Conservation (phyloP, 2,113 vertebrate genomes). For the Sprattus sprattus region DNA sequence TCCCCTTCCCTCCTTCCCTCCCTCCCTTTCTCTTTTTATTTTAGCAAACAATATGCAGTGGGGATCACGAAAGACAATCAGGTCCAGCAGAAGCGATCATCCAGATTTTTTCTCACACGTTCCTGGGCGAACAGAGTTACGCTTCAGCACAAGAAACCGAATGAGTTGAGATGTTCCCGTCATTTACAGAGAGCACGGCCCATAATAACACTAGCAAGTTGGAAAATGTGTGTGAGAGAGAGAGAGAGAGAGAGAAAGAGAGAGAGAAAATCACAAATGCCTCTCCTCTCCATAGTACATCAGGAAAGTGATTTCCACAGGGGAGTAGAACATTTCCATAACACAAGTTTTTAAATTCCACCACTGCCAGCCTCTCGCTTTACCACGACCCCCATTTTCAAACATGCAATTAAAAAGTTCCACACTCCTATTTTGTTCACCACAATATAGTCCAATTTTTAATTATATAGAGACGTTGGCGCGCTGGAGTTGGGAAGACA, state of each 20-base stretch:
- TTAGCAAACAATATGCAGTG: not conserved
- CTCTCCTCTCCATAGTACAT: not conserved
- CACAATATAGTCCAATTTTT: not conserved
- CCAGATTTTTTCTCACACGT: not conserved
- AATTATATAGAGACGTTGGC: not conserved
- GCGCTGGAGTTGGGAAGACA: not conserved
- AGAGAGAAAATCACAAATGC: not conserved
- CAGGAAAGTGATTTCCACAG: not conserved
- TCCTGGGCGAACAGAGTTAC: not conserved
- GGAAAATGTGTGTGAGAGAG: not conserved
- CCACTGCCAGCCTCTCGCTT: not conserved
- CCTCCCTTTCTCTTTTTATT: too few relatives aligned
- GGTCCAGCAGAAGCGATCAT: not conserved
- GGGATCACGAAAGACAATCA: not conserved
- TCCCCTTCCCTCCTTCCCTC: too few relatives aligned
- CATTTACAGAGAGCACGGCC: not conserved
- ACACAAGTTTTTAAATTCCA: constrained; percentile 11
- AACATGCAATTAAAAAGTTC: constrained; percentile 14
- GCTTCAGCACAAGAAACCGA: not conserved
- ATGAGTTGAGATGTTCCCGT: not conserved
- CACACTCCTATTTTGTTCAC: constrained; percentile 7
- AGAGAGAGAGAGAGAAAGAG: too few relatives aligned
- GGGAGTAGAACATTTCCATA: not conserved
- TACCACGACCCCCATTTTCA: constrained; percentile 5
- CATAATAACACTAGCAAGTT: not conserved